Conservation (phyloP, 2,113 vertebrate genomes). For the Eclectus roratus region DNA sequence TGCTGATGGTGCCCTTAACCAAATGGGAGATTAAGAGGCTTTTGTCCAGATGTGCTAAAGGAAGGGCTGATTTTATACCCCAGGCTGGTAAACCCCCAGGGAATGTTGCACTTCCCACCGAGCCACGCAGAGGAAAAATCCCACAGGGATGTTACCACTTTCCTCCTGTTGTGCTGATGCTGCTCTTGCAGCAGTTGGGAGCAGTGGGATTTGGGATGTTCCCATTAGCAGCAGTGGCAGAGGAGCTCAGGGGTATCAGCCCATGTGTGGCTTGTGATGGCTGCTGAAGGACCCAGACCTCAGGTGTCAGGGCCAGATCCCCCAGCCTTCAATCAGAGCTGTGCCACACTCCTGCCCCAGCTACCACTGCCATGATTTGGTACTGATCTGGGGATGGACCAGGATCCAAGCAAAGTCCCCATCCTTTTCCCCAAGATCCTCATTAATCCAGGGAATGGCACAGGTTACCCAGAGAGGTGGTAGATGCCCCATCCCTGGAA, state of each 20-base stretch:
- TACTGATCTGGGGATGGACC: neutral
- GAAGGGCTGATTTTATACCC: neutral
- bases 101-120: neutral
- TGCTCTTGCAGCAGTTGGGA: neutral
- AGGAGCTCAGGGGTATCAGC: too few species aligned
- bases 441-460: neutral
- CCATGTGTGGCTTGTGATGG: fast-evolving
- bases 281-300: neutral
- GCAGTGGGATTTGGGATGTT: neutral
- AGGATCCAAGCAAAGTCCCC: neutral
- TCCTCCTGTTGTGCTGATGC: neutral
- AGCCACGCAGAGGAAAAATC: fast-evolving
- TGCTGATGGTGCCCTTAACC: neutral
- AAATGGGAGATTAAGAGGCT: fast-evolving
- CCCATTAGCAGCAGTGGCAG: neutral
- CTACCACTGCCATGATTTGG: fast-evolving
- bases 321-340: neutral
- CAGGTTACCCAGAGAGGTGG: neutral
- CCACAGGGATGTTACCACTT: fast-evolving
- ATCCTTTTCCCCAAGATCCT: too few species aligned
- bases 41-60: neutral
- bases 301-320: neutral
- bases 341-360: neutral
- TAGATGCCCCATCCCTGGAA: neutral
- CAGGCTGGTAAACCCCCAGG: fast-evolving